Conservation (phyloP, 2,113 vertebrate species). For the zebrafish (Danio rerio) region DNA sequence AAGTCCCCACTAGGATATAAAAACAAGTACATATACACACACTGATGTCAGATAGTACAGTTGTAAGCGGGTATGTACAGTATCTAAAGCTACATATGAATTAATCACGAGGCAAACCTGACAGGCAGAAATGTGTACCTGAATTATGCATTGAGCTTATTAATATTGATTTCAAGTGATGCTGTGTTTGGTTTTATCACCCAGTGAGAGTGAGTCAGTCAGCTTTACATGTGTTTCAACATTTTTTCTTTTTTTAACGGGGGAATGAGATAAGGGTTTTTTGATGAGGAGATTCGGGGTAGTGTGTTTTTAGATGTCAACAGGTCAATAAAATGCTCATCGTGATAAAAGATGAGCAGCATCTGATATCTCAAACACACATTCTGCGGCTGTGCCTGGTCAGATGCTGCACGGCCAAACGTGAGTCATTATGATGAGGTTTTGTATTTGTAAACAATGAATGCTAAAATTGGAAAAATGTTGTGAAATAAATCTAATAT, state of each 20-base stretch:
- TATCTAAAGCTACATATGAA: constrained; percentile 58
- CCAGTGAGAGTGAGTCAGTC: constrained; percentile 42
- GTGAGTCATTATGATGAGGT: background rate
- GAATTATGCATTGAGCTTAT: constrained; percentile 68
- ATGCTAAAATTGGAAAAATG: too few species aligned
- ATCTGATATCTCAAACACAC: background rate
- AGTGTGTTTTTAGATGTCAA: background rate
- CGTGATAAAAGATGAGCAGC: background rate
- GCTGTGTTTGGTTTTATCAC: constrained; percentile 39
- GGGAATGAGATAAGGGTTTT: constrained; percentile 32
- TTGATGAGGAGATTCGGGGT: background rate
- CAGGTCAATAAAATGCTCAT: background rate
- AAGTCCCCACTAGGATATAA: too few species aligned
- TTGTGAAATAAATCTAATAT: too few species aligned
- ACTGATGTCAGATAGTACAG: constrained; percentile 10
- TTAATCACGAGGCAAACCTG: constrained; percentile 61
- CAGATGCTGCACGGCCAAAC: background rate
- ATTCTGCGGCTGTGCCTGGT: background rate
- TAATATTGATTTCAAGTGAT: constrained; percentile 61
- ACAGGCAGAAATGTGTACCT: constrained; percentile 62
- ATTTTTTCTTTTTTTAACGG: constrained; percentile 32
- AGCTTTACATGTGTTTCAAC: constrained; percentile 41
- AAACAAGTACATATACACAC: too few species aligned
- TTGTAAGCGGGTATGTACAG: constrained; percentile 6
- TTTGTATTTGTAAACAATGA: background rate